Base-by-base conservation (phyloP, 2,797 vertebrate species). In the Falco rusticolus region DNA sequence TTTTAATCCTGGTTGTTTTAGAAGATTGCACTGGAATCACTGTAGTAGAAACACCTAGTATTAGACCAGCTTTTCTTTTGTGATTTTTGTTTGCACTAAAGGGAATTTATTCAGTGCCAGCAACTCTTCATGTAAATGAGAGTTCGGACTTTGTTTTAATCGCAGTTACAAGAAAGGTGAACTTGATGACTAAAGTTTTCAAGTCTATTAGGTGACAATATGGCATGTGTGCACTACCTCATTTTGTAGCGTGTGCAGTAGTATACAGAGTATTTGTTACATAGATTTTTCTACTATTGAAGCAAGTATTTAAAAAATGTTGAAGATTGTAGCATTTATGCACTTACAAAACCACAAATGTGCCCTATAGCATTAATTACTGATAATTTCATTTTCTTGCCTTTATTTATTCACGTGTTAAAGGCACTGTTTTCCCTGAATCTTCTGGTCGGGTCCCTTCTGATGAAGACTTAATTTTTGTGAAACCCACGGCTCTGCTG, bases 261-360 rank as follows among this genome's bases (percentile, higher is more conserved):
- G 60, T 20, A 29, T n/a, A 34, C 22, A 17, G 70, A 54, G 18
- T 60, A 59, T 91, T 91, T 60, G 18, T 88, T 76, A n/a, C 26
- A 16, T 29, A 80, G 43, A 28, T 56, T 91, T 94, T 93, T 96
- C 86, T 77, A 34, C 68, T 29, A 17, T 48, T 95, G 72, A 87
- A 84, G 78, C 15, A 60, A 75, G 33, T 71, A 87, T 29, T 12
- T 22, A 2, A 79, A 80, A 80, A 57, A 14, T 19, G 17, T 22
- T 64, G 93, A 61, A 43, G 59, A 70, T 70, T 7, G 3, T 34
- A 47, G 59, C 37, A 61, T 85, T 61, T 85, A 29, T 59, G 59
- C 61, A 48, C 63, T 63, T 86, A 28, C 1, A 82, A 84, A 86
- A 16, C 16, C 54, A 88, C 68, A 45, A 76, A 33, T 80, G n/a